Evolutionary conservation across 2,888 invertebrate genomes (phyloP), one percentile per base, ranked within the genome.

Genomic region (Campoletis raptor): DNA sequence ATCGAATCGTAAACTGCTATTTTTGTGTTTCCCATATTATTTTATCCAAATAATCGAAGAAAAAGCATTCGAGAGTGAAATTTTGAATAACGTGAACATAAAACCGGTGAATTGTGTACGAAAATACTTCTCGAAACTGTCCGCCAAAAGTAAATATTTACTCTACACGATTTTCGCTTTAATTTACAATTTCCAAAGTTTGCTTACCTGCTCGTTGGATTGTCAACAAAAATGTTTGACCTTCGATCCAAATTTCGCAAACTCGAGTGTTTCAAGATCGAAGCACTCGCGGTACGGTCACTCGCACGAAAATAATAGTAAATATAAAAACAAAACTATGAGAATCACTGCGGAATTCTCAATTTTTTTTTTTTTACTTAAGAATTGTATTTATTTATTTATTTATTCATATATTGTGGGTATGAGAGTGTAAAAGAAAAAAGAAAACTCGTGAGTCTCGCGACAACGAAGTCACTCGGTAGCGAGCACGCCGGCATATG

Each of bases 401-500:
- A 5, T 24, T 8, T 69, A 24, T 66, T 66, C 15, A 18, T 37
- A 30, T 0, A 12, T 7, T 40, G 12, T 24, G 24, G 42, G 12
- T 24, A 24, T 21, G 12, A 21, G 15, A 42, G 21, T 45, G 21
- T 42, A 15, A 64, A 69, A 70, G 10, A 70, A 57, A 40, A 21
- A 7, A 21, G 12, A 30, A 30, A 69, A 48, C 81, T 73, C 81
- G 73, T 72, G 52, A 78, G 21, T 66, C 45, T 36, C 67, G 48
- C 54, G 61, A 42, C 57, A 30, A 57, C 78, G 79, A 76, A 45
- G 45, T 52, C 78, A 74, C 85, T 82, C 78, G 80, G 54, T 83
- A 37, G 81, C 87, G 81, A 81, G 84, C 81, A 79, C 66, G 86
- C 86, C 87, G 87, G 84, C 84, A 36, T 81, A 76, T 81, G 86